Evolutionary conservation across 2,888 invertebrate species (phyloP), one percentile per base, ranked within the genome.

Genomic region (Drosophila pseudotalamancana): DNA sequence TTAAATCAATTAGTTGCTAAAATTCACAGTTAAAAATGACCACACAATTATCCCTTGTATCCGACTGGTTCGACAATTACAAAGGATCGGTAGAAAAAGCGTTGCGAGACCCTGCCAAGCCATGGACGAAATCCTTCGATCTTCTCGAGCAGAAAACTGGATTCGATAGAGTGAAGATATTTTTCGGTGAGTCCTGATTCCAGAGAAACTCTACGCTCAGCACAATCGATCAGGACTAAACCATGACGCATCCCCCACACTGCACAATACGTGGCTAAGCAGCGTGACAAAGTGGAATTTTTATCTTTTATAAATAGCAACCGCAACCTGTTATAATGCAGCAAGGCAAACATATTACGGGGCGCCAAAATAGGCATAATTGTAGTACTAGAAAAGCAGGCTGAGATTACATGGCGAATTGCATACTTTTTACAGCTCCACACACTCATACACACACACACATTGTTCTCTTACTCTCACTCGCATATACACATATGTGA

Each of bases 161-260:
- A 84, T 92, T 97, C 46, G 94, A 94, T 88, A 93, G 97, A 79
- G 91, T 95, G 21, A 96, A 97, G 90, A 80, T 97, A 79, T 96
- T 96, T 91, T 88, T 95, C 74, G 97, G 97, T 97, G 92, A 93
- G 94, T 90, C 18, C 53, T 29, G 9, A 12, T 31, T 23, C 4
- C 23, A 37, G 12, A 6, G 9, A 31, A 43, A 12, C 5, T 18
- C 16, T 12, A 31, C 18, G 18, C 34, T 39, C 31, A 62, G 45
- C 37, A 60, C 12, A 18, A 19, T 53, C 14, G 23, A 32, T 46
- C 32, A 64, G 34, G 46, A 51, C 39, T 18, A 18, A 1, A 11
- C 11, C 14, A 32, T 60, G 55, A 16, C 62, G 37, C 62, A 35
- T 60, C 53, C 32, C 37, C 6, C 27, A 19, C 6, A 31, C 46